Evolutionary conservation across 2,888 invertebrate genomes (phyloP), one percentile per base, ranked within the genome.

Genomic region (Polydesmus complanatus): DNA sequence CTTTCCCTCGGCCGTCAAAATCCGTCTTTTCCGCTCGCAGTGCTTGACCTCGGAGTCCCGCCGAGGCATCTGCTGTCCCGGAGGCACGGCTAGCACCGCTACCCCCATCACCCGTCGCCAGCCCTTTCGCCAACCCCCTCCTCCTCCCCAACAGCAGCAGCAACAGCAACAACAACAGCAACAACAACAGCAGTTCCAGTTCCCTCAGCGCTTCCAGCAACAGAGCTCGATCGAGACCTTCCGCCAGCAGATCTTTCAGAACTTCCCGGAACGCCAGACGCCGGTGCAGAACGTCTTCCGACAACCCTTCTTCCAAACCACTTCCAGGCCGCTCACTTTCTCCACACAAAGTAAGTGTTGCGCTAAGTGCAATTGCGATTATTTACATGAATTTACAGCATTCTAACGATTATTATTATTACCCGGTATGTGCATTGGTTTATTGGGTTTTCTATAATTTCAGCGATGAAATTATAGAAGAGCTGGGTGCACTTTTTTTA

Each of bases 1-100:
- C 8, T 61, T 61, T 47, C 61, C 61, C 1, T 23, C 61, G 11
- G 61, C 61, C 23, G 57, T 61, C 56, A 61, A 61, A 52, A 37
- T 57, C 22, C 49, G 61, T 3, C 61, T 61, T 3, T 56, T 61
- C 27, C 61, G 61, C 14, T 61, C 56, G 5, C 56, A 49, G 22
- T 61, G 61, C 27, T 25, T 57, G 8, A 61, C 61, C 21, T 21
- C n/a, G 18, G 57, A 5, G 1, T 49, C 51, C 14, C 56, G 47
- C 22, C 23, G 61, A 22, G 56, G 61, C 14, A 57, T 56, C 19
- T 56, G 56, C 23, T 61, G 61, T 27, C 57, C 56, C 1, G 56
- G 56, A 2, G 61, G 61, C 27, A 61, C 61, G 5, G 56, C 61
- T 3, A 54, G 56, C 23, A 48, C 60, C 26, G 54, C 55, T 48